Base-by-base conservation (phyloP, 2,113 vertebrate genomes). In the Seriola dumerili region DNA sequence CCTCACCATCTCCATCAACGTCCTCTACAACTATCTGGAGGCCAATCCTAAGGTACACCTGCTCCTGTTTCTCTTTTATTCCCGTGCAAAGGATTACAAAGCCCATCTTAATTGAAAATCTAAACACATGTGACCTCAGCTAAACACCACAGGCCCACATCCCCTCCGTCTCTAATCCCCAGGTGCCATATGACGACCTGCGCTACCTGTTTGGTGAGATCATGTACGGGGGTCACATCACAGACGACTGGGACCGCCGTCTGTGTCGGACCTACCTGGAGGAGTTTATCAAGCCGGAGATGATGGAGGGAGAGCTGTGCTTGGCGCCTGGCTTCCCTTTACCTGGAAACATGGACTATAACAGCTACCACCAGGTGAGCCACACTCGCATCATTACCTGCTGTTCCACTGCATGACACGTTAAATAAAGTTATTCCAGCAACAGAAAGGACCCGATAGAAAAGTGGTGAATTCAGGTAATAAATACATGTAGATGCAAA, bases 171-270 rank as follows among this genome's bases (percentile, higher is more conserved):
- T 72, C 52, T 78, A n/a, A 76, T 80, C 72, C 78, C 54, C 90
- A 99, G 98, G 97, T 99, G 23, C 98, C 98, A 0, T 99, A 96
- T 0, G 96, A 98, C 36, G 98, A 99, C 70, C 81, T 99, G 70
- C 97, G 97, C 46, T 99, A 99, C 89, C 96, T 99, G 2, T 97
- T 99, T 12, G 98, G 98, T 1, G 98, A 99, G 94, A 99, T 99
- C 83, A 97, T 99, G 98, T 99, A 99, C 0, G 97, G 98, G 52
- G 98, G 98, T 17, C 98, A 99, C 89, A 99, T 99, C 88, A 99
- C 97, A 0, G 98, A 99, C 0, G 96, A 98, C 89, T 99, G 98
- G 98, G 98, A 99, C 94, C 95, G 98, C 57, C 90, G 96, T 5
- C 96, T 99, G 64, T 99, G 98, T 89, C 95, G 85, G 74, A 96